Base-by-base conservation (phyloP, 2,113 vertebrate species). In the Promerops cafer region DNA sequence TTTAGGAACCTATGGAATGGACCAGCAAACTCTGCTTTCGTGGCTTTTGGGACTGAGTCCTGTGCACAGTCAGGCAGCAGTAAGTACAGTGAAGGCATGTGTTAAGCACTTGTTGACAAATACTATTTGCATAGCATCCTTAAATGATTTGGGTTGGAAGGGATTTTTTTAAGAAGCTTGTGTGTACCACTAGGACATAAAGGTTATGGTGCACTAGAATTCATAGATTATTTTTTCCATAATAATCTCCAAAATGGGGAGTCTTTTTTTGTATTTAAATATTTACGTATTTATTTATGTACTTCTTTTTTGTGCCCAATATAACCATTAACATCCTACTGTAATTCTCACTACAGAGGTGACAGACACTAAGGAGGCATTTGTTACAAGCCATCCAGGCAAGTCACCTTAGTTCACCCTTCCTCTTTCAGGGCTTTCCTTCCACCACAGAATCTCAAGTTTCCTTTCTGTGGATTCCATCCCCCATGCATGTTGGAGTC, bases 321-420 rank as follows among this genome's bases (percentile, higher is more conserved):
- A 66, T 35, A 84, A 37, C 12, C 22, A 83, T 45, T 1, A 7
- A 30, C 33, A 27, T 52, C 35, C 18, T 3, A 6, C 22, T 75
- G 22, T 56, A 57, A 44, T 91, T 84, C 56, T 91, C 65, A 50
- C n/a, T 66, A 26, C 37, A 78, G 77, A 81, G 42, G 59, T 88
- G 71, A 70, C 2, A 11, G 71, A 70, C 2, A 11, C 33, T 61
- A 24, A 72, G 15, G 68, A 90, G 30, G 39, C 10, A 28, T 72
- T 93, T 69, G 4, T 63, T 89, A 54, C 44, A 80, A 81, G 52
- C 47, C 30, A 90, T 31, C 9, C 78, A 78, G 50, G 27, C 92
- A 86, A 93, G 42, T 92, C 84, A 81, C 95, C 93, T 94, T 63
- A 95, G 52, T 13, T 94, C 60, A 90, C 91, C 89, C 84, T 71